phyloP scores from a whole-genome alignment of 2,888 invertebrate species.

The Empis livida region DNA sequence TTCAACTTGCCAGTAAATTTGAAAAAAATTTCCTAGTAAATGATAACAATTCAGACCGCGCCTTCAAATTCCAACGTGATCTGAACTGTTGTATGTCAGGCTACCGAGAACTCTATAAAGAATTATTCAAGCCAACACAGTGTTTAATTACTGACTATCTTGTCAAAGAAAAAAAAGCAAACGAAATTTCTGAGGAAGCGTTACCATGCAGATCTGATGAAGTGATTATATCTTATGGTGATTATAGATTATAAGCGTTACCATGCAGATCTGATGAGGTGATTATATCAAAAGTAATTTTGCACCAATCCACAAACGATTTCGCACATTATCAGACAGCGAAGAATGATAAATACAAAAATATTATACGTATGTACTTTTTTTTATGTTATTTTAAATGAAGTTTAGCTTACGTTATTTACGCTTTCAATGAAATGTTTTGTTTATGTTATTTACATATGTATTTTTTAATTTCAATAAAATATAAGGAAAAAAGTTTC shows the following conservation, averaged over 20 bases:
- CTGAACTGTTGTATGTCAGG: neutral
- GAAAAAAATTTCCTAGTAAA: neutral
- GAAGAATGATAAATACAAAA: too few species aligned
- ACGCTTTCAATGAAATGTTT: too few species aligned
- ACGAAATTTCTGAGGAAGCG: neutral
- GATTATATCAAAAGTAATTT: neutral
- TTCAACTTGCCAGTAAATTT: neutral
- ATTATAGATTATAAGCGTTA: too few species aligned
- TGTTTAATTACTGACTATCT: neutral
- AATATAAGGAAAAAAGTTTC: too few species aligned
- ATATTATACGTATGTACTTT: too few species aligned
- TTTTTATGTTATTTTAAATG: too few species aligned
- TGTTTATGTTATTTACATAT: too few species aligned
- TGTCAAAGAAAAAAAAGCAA: neutral
- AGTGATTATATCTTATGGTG: too few species aligned
- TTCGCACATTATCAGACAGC: too few species aligned
- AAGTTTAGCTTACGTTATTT: too few species aligned
- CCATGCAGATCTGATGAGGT: neutral
- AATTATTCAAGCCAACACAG: neutral
- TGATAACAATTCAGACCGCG: neutral
- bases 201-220: neutral
- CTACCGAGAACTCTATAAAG: neutral
- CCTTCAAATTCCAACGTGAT: slow-evolving; percentile 1
- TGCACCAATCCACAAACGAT: too few species aligned
- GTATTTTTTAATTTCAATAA: too few species aligned